phyloP scores from a whole-genome alignment of 2,888 invertebrate genomes.

The Hermaeophaga mercurialis region DNA sequence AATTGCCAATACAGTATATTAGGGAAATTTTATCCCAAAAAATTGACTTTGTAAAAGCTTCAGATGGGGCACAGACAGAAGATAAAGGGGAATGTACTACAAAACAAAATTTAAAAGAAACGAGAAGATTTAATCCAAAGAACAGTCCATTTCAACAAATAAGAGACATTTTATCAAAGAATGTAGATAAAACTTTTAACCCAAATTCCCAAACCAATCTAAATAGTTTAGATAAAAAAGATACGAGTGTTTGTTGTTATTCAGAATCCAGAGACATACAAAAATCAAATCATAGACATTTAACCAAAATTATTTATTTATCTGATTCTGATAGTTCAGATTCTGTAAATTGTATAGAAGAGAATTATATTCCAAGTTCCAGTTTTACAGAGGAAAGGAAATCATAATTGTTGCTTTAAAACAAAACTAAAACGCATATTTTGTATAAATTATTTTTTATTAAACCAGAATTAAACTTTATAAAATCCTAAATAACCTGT shows the following conservation, averaged over 20 bases:
- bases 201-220: not conserved
- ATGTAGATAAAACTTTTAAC: not conserved
- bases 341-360: not conserved
- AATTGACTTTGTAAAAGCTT: constrained; percentile 31
- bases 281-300: not conserved
- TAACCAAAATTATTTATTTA: not conserved
- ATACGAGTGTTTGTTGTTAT: not conserved
- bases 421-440: too few relatives aligned
- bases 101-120: not conserved
- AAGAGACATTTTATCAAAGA: constrained; percentile 16
- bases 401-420: too few relatives aligned
- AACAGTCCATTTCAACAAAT: constrained; percentile 17
- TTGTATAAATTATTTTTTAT: too few relatives aligned
- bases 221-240: not conserved
- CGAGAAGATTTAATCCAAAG: not conserved
- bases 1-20: constrained; percentile 26
- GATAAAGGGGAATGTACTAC: not conserved
- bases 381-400: too few relatives aligned
- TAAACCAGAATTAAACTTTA: too few relatives aligned
- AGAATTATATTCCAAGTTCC: too few relatives aligned
- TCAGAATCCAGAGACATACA: not conserved
- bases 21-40: constrained; percentile 28
- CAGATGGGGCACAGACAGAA: constrained; percentile 1
- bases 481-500: too few relatives aligned
- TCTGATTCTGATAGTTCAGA: not conserved